These are phyloP conservation scores for Disparrhopalites patrizii DNA, from an alignment of 2,888 invertebrate genomes.

Conservation along the genomic window DNA sequence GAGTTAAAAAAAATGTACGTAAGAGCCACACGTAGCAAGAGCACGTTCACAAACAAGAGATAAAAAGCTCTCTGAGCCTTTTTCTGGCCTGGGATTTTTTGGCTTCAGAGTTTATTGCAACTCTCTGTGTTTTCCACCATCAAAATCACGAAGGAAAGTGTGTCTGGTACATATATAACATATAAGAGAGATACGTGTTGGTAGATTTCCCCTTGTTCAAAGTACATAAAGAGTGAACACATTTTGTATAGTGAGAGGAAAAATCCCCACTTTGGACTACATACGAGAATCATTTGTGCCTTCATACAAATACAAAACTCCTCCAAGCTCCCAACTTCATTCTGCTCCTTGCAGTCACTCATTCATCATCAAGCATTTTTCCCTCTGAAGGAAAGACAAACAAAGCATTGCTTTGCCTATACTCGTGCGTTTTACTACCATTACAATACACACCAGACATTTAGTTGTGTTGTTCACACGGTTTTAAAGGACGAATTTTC, in stretches of 20 bases:
- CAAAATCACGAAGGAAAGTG: neutral
- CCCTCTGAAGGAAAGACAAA: too few relatives aligned
- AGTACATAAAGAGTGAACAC: too few relatives aligned
- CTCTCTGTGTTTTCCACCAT: neutral
- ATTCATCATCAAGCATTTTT: too few relatives aligned
- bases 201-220: too few relatives aligned
- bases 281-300: neutral
- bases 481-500: too few relatives aligned
- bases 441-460: neutral
- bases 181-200: too few relatives aligned
- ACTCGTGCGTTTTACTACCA: too few relatives aligned
- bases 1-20: neutral
- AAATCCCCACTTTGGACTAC: neutral
- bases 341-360: slow-evolving; percentile 4
- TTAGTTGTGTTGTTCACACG: neutral
- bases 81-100: neutral
- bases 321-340: neutral
- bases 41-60: too few relatives aligned
- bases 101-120: slow-evolving; percentile 6
- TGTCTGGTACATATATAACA: neutral
- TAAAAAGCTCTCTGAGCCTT: too few relatives aligned
- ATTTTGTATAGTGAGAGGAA: neutral
- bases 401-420: too few relatives aligned
- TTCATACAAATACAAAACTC: slow-evolving; percentile 8
- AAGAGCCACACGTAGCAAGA: neutral